Evolutionary conservation across 30 jellyfish, hydroid and myxozoan species (phyloP), one percentile per base, ranked within the genome.

Genomic region (Turritopsis dohrnii): DNA sequence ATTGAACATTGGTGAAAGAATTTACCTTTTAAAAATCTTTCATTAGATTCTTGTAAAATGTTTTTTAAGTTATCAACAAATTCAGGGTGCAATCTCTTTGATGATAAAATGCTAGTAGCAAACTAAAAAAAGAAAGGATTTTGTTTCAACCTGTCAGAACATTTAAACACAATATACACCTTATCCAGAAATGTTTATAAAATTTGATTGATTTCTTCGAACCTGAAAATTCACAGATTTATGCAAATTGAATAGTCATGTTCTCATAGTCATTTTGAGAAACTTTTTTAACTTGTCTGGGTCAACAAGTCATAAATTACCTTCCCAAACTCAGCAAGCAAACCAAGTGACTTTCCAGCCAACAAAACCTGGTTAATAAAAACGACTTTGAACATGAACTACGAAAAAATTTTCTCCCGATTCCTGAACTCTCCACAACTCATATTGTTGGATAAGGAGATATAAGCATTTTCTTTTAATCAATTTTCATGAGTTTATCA

Each of bases 311-410:
- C 13, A 41, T 41, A 41, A 41, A 41, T n/a, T 52, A 80, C 87
- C 79, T 80, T 54, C 21, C 81, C 87, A 80, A 80, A 88, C 29
- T 79, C 90, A 66, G 83, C 94, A 72, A 89, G 71, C 5, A 89
- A 29, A 18, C 94, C 94, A 52, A 90, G 88, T 19, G 96, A 89
- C 74, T 89, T 89, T 27, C 96, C 96, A 0, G 96, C 81, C 25
- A 89, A 88, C 28, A 89, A 84, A 53, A 89, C 60, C 87, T 80
- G 23, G 25, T 31, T 16, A 52, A 31, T 16, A 80, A 52, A 60
- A 77, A 29, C 41, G n/a, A n/a, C n/a, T n/a, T n/a, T n/a, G n/a
- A n/a, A n/a, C n/a, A n/a, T n/a, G n/a, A n/a, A n/a, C n/a, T n/a
- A n/a, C n/a, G n/a, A n/a, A n/a, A n/a, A n/a, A n/a, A n/a, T n/a